These are phyloP conservation scores for Lasioglossum calceatum DNA, from an alignment of 2,888 invertebrate species.

Conservation along the genomic window DNA sequence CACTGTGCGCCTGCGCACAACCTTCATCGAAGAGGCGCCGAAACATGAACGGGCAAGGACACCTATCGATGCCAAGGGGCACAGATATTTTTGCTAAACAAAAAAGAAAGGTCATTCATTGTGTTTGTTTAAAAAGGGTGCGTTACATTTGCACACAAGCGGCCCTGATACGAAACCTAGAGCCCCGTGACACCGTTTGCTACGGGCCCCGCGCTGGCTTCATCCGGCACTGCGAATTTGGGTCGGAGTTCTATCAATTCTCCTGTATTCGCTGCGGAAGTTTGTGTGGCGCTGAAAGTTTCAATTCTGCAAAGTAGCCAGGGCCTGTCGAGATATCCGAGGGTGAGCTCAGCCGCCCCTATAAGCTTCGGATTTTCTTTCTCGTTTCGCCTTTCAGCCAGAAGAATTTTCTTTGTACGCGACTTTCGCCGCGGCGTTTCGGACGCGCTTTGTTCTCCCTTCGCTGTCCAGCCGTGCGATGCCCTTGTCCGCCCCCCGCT, in stretches of 20 bases:
- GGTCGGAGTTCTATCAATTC: background rate
- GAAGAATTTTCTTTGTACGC: constrained; percentile 5
- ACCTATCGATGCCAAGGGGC: too few species aligned
- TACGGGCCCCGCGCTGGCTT: too few species aligned
- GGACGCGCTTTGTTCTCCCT: background rate
- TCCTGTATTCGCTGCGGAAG: background rate
- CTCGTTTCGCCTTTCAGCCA: background rate
- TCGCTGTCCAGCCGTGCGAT: background rate
- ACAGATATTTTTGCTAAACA: too few species aligned
- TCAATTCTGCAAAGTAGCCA: background rate
- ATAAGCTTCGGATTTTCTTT: background rate
- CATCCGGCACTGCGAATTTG: background rate
- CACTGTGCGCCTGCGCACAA: too few species aligned
- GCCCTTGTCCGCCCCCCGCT: background rate
- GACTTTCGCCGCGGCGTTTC: background rate
- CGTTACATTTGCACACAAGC: too few species aligned
- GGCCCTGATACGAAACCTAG: too few species aligned
- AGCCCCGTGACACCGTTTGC: too few species aligned
- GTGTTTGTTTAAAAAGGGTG: too few species aligned
- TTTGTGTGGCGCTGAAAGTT: background rate
- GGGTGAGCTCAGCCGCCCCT: background rate
- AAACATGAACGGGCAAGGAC: too few species aligned
- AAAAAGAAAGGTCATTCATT: too few species aligned
- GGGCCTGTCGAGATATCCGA: background rate
- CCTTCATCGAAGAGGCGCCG: too few species aligned